Base-by-base conservation (phyloP, 2,113 vertebrate species). In the Pogonocichla stellata region DNA sequence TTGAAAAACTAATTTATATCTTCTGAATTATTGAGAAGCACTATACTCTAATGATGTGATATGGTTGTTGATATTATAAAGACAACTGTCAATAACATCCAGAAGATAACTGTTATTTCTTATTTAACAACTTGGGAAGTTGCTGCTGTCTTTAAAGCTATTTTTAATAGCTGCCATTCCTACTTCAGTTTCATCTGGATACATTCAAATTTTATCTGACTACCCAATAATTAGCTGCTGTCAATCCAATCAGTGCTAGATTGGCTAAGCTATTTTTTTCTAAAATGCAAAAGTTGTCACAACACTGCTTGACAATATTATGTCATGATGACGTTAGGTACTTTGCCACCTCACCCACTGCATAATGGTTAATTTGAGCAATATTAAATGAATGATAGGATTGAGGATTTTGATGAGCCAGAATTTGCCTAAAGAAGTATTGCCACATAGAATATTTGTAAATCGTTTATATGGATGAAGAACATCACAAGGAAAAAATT, bases 171-270 rank as follows among this genome's bases (percentile, higher is more conserved):
- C 86, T 95, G 69, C 65, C 5, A 0, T 92, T 92, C 65, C 75
- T 94, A 83, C 70, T 88, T 94, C 64, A 88, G 3, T 93, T 95
- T 96, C 82, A 90, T 88, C 86, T 96, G 82, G 86, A 86, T 93
- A 71, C 75, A 77, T 53, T 93, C n/a, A 14, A 47, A 90, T 95
- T 94, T 96, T 95, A 88, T 94, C 81, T 92, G 90, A 94, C 93
- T 96, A 95, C 71, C 88, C 93, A 96, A 86, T 94, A 94, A 96
- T 93, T 93, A 95, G 60, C 58, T 94, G 82, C 92, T 94, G 90
- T 95, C 96, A 95, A 90, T 93, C 82, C 67, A 95, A 93, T 90
- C 93, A 92, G 26, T 53, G 61, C 58, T 81, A 94, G 86, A 94
- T 53, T 80, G 88, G 95, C 73, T 95, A 95, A 93, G 82, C 34